Conservation (phyloP, 1,140 invertebrate species). For the Camponotus pennsylvanicus region DNA sequence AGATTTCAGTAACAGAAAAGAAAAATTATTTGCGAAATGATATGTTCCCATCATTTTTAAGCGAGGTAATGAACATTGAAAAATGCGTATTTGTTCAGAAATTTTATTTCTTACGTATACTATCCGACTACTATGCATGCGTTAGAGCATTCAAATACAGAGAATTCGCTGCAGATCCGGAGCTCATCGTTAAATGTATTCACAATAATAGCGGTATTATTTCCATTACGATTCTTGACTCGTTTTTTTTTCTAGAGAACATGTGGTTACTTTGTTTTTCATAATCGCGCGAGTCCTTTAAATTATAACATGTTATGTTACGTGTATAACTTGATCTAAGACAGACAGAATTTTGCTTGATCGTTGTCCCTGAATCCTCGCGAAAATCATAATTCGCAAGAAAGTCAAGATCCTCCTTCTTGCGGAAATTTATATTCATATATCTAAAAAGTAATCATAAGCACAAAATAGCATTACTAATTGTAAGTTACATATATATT, state of each 20-base stretch:
- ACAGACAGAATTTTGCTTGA: slow-evolving; percentile 60
- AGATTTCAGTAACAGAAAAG: not conserved
- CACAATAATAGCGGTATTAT: slow-evolving; percentile 73
- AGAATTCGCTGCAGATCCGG: slow-evolving; percentile 79
- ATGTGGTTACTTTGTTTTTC: slow-evolving; percentile 75
- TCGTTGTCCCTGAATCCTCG: not conserved
- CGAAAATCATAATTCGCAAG: not conserved
- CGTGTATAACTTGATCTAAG: slow-evolving; percentile 78
- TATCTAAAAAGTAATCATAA: not conserved
- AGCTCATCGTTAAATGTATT: slow-evolving; percentile 73
- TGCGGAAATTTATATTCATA: not conserved
- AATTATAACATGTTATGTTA: slow-evolving; percentile 84
- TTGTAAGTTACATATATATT: not conserved
- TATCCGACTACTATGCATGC: slow-evolving; percentile 85
- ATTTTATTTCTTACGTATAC: slow-evolving; percentile 86
- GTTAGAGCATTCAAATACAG: slow-evolving; percentile 80
- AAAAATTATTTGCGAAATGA: not conserved
- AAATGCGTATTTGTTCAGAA: slow-evolving; percentile 82
- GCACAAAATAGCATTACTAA: not conserved
- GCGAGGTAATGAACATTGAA: not conserved
- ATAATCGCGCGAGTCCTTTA: slow-evolving; percentile 74
- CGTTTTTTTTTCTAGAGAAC: slow-evolving; percentile 73
- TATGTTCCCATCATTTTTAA: not conserved
- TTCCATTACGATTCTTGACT: slow-evolving; percentile 61
- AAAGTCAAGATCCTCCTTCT: not conserved